A percentile compares a stretch with the other conserved stretches of the same genome.
phyloP scores from a whole-genome alignment of 2,113 vertebrate genomes.

The Pampusana beccarii region DNA sequence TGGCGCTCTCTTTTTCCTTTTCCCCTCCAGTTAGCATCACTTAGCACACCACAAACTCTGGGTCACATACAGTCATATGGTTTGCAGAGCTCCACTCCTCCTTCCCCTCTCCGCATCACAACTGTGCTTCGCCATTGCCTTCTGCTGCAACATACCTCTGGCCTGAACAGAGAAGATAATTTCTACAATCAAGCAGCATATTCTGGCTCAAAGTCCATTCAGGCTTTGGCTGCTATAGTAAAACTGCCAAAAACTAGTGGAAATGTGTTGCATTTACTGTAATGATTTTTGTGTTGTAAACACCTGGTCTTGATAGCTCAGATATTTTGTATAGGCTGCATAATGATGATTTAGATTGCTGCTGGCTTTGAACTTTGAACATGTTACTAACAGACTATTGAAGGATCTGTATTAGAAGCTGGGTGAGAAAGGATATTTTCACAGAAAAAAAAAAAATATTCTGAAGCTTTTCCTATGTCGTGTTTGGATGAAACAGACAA shows the following conservation, averaged over 20 bases:
- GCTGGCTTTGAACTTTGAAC: conserved; percentile 22
- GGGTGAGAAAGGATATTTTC: background rate
- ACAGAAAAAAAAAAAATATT: too few relatives aligned
- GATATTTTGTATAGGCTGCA: background rate
- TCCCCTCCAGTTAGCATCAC: background rate
- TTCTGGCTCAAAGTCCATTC: background rate
- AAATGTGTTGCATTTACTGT: conserved; percentile 1
- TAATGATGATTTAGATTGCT: background rate
- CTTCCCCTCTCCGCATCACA: background rate
- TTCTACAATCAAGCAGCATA: background rate
- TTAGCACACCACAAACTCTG: conserved; percentile 29
- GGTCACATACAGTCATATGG: conserved; percentile 55
- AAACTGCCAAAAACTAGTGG: conserved; percentile 28
- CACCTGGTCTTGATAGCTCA: background rate
- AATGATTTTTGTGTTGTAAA: conserved; percentile 37
- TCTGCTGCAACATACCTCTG: background rate
- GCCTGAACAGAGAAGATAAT: background rate
- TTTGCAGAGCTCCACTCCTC: conserved; percentile 28
- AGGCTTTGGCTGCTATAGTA: background rate
- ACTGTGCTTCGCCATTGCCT: background rate
- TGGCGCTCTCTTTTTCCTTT: background rate
- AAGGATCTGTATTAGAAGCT: background rate
- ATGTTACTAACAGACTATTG: background rate
- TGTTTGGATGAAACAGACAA: background rate
- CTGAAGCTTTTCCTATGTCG: background rate